phyloP scores from a whole-genome alignment of 2,113 vertebrate species.

The Zosterops hypoxanthus region DNA sequence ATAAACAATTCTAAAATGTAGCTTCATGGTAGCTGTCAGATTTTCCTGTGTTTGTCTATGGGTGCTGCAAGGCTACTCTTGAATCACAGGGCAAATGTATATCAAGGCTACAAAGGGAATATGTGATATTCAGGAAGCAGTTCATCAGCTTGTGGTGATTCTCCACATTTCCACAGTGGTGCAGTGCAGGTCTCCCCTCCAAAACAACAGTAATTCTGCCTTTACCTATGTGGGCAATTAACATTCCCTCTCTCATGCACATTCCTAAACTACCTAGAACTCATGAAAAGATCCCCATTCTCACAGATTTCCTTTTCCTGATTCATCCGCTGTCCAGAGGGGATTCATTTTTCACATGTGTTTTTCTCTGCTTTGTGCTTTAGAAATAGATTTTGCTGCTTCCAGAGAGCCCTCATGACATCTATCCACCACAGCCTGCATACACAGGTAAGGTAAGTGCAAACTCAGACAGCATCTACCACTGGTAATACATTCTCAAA shows the following conservation, averaged over 20 bases:
- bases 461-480: not conserved
- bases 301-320: not conserved
- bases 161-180: not conserved
- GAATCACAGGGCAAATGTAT: rapidly evolving
- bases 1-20: not conserved
- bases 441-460: not conserved
- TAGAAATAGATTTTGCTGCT: not conserved
- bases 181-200: not conserved
- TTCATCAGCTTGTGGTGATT: not conserved
- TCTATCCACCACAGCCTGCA: not conserved
- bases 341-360: rapidly evolving
- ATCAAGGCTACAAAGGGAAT: not conserved
- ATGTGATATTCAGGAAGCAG: not conserved
- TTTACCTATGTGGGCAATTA: not conserved
- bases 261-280: not conserved
- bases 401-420: not conserved
- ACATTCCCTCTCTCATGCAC: not conserved
- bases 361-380: not conserved
- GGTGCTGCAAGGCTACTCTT: not conserved
- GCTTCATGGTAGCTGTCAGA: not conserved
- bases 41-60: not conserved
- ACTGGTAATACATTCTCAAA: not conserved
- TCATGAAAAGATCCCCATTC: not conserved
- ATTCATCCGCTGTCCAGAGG: not conserved
- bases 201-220: not conserved